These are phyloP conservation scores for Drosophila subsilvestris DNA, from an alignment of 2,888 invertebrate species.

Conservation along the genomic window DNA sequence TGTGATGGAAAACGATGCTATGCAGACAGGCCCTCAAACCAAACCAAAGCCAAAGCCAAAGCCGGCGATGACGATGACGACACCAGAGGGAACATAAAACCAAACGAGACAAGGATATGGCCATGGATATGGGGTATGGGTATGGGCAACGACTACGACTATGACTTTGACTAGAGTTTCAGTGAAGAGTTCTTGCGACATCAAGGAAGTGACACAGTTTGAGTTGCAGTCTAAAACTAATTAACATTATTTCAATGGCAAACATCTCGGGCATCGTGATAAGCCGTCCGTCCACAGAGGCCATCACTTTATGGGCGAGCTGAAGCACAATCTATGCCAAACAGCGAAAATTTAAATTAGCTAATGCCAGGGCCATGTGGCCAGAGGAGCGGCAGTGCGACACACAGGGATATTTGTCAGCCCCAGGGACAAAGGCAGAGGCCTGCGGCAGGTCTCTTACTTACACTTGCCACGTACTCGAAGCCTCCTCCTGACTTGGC, in stretches of 20 bases:
- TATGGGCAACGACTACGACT: background rate
- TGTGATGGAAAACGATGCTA: constrained; percentile 45
- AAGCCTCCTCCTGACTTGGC: constrained; percentile 31
- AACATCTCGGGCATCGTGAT: constrained; percentile 63
- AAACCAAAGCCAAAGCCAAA: background rate
- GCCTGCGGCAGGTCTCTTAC: constrained; percentile 37
- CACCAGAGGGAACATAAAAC: constrained; percentile 42
- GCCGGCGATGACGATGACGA: constrained; percentile 58
- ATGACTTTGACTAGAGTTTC: background rate
- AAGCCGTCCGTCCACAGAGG: constrained; percentile 46
- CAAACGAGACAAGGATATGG: constrained; percentile 35
- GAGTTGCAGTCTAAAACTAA: constrained; percentile 57
- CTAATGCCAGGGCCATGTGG: constrained; percentile 53
- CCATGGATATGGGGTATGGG: constrained; percentile 14
- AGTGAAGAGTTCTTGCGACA: background rate
- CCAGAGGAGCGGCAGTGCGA: constrained; percentile 27
- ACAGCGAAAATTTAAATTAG: constrained; percentile 73
- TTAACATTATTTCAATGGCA: constrained; percentile 73
- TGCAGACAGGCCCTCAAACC: constrained; percentile 20
- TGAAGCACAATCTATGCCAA: constrained; percentile 64
- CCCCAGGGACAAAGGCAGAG: constrained; percentile 26
- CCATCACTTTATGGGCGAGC: constrained; percentile 70
- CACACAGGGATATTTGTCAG: constrained; percentile 67
- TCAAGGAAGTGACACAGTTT: constrained; percentile 21
- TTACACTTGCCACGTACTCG: constrained; percentile 62